These are phyloP conservation scores for Mimas tiliae DNA, from an alignment of 2,888 invertebrate genomes.

Conservation along the genomic window DNA sequence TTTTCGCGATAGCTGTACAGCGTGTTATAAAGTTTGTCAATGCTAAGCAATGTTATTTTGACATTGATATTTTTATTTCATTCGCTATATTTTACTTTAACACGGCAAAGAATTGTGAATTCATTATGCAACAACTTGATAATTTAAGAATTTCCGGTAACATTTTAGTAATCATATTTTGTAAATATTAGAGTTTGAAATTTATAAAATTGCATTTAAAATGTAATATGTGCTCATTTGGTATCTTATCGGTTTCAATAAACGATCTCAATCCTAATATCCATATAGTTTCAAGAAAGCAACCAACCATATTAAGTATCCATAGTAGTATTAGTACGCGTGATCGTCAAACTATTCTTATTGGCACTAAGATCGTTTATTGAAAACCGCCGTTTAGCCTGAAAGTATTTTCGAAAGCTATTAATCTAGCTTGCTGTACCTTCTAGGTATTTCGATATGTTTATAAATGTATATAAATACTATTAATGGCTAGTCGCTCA, in stretches of 20 bases:
- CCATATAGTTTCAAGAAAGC: too few relatives aligned
- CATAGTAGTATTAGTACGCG: too few relatives aligned
- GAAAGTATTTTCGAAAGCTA: constrained; percentile 46
- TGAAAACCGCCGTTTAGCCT: constrained; percentile 35
- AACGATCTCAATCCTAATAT: too few relatives aligned
- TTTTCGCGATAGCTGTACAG: too few relatives aligned
- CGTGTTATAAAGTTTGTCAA: too few relatives aligned
- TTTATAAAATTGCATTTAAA: constrained; percentile 76
- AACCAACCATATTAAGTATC: too few relatives aligned
- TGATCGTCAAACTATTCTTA: too few relatives aligned
- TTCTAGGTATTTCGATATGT: constrained; percentile 42
- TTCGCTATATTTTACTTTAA: too few relatives aligned
- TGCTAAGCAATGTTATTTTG: too few relatives aligned
- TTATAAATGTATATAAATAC: constrained; percentile 54
- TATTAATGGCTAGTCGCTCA: constrained; percentile 72
- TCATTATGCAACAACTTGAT: neutral
- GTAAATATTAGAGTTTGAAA: constrained; percentile 66
- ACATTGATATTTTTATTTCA: too few relatives aligned
- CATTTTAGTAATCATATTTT: constrained; percentile 52
- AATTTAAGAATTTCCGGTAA: constrained; percentile 34
- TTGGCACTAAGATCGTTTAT: too few relatives aligned
- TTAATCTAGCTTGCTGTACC: constrained; percentile 56
- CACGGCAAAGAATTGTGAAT: too few relatives aligned
- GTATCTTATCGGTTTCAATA: constrained; percentile 36
- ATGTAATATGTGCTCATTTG: constrained; percentile 73